Conservation (phyloP, 2,888 invertebrate species). For the Lutraria lutraria region DNA sequence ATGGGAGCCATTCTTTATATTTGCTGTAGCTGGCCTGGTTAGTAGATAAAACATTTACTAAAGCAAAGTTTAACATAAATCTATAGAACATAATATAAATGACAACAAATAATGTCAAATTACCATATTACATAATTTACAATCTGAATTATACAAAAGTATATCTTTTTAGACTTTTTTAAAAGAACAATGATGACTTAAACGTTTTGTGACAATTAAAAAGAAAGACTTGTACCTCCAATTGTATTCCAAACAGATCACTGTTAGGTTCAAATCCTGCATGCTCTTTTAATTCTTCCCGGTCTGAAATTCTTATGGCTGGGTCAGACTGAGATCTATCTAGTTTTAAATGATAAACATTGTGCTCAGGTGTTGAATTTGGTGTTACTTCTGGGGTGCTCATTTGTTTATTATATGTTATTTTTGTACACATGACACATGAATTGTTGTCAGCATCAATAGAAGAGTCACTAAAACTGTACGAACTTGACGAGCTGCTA, state of each 20-base stretch:
- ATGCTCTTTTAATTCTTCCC: constrained; percentile 43
- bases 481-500: constrained; percentile 54
- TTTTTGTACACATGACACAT: constrained; percentile 58
- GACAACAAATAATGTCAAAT: too few species aligned
- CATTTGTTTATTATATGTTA: constrained; percentile 54
- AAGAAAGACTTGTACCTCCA: constrained; percentile 71
- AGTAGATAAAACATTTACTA: too few species aligned
- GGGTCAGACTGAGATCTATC: constrained; percentile 61
- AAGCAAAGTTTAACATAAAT: too few species aligned
- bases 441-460: constrained; percentile 54
- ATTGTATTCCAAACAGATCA: constrained; percentile 78
- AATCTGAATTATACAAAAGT: too few species aligned
- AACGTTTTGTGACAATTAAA: too few species aligned
- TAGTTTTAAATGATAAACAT: constrained; percentile 23
- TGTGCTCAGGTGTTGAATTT: constrained; percentile 10
- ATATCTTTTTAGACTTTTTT: too few species aligned
- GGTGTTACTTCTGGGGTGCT: constrained; percentile 16
- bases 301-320: constrained; percentile 47
- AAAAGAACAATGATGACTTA: too few species aligned
- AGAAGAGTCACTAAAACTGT: constrained; percentile 66
- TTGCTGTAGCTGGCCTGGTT: too few species aligned
- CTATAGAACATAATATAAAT: too few species aligned
- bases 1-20: too few species aligned
- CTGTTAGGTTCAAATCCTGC: constrained; percentile 68
- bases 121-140: too few species aligned